These are phyloP conservation scores for Haemorhous mexicanus DNA, from an alignment of 2,113 vertebrate species.

Conservation along the genomic window DNA sequence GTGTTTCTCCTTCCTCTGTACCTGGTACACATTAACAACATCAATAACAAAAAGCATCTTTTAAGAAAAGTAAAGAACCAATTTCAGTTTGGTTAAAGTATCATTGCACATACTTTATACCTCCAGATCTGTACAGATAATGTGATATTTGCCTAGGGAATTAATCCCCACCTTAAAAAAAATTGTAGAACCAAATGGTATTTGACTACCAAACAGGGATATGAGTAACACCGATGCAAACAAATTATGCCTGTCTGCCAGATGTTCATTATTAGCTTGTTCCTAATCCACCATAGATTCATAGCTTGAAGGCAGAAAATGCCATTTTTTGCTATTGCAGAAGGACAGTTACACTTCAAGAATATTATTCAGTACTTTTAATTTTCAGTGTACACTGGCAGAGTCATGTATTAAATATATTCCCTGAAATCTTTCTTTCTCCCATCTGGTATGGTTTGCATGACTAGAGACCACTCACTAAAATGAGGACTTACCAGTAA, in stretches of 20 bases:
- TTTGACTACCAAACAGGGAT: neutral
- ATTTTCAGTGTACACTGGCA: neutral
- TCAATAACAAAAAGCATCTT: neutral
- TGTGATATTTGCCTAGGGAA: neutral
- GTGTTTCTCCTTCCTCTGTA: neutral
- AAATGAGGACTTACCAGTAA: neutral
- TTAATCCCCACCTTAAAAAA: neutral
- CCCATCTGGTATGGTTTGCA: neutral
- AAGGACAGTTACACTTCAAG: neutral
- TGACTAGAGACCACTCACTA: neutral
- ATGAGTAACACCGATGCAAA: neutral
- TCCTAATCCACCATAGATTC: neutral
- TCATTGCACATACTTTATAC: neutral
- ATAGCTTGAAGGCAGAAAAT: neutral
- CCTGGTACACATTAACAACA: neutral
- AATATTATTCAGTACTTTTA: neutral
- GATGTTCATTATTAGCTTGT: neutral
- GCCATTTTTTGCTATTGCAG: neutral
- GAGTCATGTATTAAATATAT: neutral
- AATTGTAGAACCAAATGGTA: neutral
- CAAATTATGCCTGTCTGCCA: neutral
- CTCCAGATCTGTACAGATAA: neutral
- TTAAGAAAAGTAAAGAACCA: neutral
- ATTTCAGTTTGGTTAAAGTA: neutral
- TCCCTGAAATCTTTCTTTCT: neutral